A percentile compares a stretch with the other conserved stretches of the same genome.
phyloP scores from a whole-genome alignment of 2,888 invertebrate genomes.

The Trachelus iudaicus region DNA sequence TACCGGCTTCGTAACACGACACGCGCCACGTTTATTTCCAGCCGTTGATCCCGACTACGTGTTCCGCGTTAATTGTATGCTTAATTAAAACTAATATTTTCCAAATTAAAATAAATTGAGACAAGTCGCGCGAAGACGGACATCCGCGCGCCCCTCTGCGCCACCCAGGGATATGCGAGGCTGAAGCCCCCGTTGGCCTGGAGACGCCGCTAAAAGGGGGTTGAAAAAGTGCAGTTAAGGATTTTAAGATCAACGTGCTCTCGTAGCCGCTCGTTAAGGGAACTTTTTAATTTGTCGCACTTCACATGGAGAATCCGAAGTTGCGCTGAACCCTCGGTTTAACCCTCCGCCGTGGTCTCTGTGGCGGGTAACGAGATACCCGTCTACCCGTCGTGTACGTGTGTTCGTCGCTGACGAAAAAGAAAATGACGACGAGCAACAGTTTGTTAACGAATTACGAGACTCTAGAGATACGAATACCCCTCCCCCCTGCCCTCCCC shows the following conservation, averaged over 20 bases:
- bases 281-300: conserved; percentile 1
- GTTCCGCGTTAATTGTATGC: conserved; percentile 37
- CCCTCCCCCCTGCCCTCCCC: accelerated
- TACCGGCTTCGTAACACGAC: background rate
- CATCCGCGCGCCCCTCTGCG: background rate
- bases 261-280: background rate
- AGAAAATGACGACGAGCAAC: background rate
- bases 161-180: background rate
- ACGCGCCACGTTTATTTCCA: background rate
- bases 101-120: conserved; percentile 44
- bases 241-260: background rate
- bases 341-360: no score
- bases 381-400: background rate
- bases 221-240: background rate
- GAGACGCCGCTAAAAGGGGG: background rate
- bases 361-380: no score
- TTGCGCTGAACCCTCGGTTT: background rate
- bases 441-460: background rate
- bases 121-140: background rate
- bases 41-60: conserved; percentile 8
- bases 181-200: background rate
- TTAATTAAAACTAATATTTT: conserved; percentile 46
- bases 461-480: background rate
- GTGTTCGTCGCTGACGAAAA: background rate
- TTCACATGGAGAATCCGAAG: background rate